A percentile compares a stretch with the other conserved stretches of the same genome.
These are phyloP conservation scores for Leucophenga montana DNA, from an alignment of 2,888 invertebrate species.

Conservation along the genomic window DNA sequence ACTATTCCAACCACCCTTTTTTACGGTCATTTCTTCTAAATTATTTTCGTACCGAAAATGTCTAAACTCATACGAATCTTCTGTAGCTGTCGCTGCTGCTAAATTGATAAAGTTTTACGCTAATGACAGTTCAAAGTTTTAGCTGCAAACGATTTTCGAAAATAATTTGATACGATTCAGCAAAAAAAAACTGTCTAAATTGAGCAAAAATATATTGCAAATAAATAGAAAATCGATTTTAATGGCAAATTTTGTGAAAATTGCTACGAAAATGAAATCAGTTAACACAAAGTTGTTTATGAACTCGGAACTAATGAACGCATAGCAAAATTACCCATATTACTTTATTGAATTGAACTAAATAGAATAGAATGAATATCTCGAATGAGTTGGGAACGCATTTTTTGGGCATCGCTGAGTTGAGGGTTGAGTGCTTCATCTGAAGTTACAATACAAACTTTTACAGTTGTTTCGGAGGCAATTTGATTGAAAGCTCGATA, in stretches of 20 bases:
- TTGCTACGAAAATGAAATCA: constrained; percentile 43
- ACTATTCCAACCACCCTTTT: too few species aligned
- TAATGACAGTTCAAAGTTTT: constrained; percentile 65
- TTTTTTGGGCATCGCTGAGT: too few species aligned
- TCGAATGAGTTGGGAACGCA: constrained; percentile 54
- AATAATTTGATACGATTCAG: constrained; percentile 11
- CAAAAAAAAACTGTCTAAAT: neutral
- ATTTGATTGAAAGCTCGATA: constrained; percentile 44
- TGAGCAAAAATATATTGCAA: neutral
- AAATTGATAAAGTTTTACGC: constrained; percentile 65
- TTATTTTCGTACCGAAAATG: too few species aligned
- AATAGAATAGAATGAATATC: constrained; percentile 31
- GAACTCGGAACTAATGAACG: constrained; percentile 35
- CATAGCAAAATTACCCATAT: neutral
- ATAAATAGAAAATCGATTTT: constrained; percentile 59
- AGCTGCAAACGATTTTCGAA: constrained; percentile 25
- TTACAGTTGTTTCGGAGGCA: constrained; percentile 54
- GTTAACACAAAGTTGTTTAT: constrained; percentile 38
- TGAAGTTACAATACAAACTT: constrained; percentile 59
- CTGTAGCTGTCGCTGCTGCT: constrained; percentile 34
- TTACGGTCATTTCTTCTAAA: too few species aligned
- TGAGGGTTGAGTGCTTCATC: constrained; percentile 30
- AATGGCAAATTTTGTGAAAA: constrained; percentile 57
- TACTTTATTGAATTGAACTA: constrained; percentile 22
- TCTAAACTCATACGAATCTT: too few species aligned